Evolutionary conservation across 2,113 vertebrate genomes (phyloP).

Genomic region (Barbus barbus): DNA sequence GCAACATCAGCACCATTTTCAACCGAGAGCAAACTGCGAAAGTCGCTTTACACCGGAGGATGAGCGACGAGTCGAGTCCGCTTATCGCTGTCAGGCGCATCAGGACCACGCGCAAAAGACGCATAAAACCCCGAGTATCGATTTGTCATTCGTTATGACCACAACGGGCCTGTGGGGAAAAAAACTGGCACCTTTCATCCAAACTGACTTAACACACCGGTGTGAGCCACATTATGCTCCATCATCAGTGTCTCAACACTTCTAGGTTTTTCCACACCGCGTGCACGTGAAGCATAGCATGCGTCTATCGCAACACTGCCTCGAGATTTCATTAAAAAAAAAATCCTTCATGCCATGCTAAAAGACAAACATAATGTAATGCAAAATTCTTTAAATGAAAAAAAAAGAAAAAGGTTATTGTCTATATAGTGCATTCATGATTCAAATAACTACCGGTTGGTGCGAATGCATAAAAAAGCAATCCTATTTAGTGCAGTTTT

Average conservation of each 20-base stretch:
- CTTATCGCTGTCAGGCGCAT: background rate
- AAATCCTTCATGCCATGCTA: background rate
- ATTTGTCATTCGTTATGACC: background rate
- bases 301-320: no score
- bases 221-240: constrained; percentile 5
- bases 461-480: background rate
- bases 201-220: background rate
- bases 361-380: background rate
- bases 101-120: background rate
- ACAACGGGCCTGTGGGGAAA: background rate
- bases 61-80: background rate
- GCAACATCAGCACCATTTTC: constrained; percentile 58
- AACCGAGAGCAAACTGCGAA: constrained; percentile 11
- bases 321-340: background rate
- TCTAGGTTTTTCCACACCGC: constrained; percentile 32
- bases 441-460: background rate
- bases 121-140: background rate
- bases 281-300: background rate
- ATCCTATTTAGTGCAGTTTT: background rate
- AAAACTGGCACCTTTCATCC: background rate
- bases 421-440: background rate
- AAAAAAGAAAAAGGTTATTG: background rate
- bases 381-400: background rate
- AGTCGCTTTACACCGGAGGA: constrained; percentile 27
- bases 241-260: constrained; percentile 7